Evolutionary conservation across 2,888 invertebrate species (phyloP).

Genomic region (Platerodrilus igneus): DNA sequence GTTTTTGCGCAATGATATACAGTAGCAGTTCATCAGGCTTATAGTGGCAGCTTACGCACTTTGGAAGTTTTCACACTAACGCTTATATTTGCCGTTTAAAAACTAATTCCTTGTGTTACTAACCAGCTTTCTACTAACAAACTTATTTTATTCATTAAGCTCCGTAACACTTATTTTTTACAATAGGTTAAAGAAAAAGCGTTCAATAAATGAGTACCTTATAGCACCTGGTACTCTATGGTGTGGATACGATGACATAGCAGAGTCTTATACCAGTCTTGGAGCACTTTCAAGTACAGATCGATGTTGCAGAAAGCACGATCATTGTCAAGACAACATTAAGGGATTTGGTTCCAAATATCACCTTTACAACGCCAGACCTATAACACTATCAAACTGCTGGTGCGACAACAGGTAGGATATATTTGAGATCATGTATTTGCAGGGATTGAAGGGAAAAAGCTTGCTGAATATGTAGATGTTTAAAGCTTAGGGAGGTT

Average conservation of each 20-base stretch:
- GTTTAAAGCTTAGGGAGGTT: too few relatives aligned
- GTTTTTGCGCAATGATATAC: too few relatives aligned
- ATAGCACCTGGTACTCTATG: constrained; percentile 67
- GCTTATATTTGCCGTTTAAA: too few relatives aligned
- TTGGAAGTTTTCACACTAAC: too few relatives aligned
- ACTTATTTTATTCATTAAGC: too few relatives aligned
- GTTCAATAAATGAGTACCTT: constrained; percentile 41
- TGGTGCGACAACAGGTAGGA: constrained; percentile 72
- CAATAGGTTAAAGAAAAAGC: constrained; percentile 15
- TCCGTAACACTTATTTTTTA: constrained; percentile 4
- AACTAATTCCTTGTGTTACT: too few relatives aligned
- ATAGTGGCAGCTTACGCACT: too few relatives aligned
- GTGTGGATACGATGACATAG: constrained; percentile 66
- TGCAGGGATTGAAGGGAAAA: too few relatives aligned
- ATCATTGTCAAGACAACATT: constrained; percentile 62
- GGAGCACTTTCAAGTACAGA: constrained; percentile 58
- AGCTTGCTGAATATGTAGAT: too few relatives aligned
- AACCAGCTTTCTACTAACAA: too few relatives aligned
- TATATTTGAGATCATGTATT: too few relatives aligned
- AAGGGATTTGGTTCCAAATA: constrained; percentile 58
- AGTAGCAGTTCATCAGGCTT: too few relatives aligned
- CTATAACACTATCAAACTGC: constrained; percentile 72
- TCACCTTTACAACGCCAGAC: constrained; percentile 63
- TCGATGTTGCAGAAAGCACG: constrained; percentile 70
- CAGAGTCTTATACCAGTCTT: constrained; percentile 57